Conservation (phyloP, 2,888 invertebrate genomes). For the Cephus spinipes region DNA sequence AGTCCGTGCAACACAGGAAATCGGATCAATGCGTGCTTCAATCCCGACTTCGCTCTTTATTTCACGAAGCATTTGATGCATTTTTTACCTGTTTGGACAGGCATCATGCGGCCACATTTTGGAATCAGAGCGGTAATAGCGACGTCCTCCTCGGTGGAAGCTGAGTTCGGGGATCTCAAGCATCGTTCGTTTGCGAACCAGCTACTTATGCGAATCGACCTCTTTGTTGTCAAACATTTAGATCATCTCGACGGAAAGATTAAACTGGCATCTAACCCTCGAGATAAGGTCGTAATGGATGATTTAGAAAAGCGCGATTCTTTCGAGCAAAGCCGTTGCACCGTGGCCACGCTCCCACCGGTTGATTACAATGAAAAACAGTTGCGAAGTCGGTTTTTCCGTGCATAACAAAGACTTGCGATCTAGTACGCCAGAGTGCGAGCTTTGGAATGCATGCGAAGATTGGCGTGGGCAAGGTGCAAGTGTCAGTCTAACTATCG, state of each 20-base stretch:
- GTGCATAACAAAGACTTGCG: background rate
- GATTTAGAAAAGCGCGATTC: too few species aligned
- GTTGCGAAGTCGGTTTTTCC: too few species aligned
- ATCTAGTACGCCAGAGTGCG: conserved; percentile 9
- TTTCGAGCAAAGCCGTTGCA: too few species aligned
- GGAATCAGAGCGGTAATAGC: conserved; percentile 19
- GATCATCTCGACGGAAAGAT: conserved; percentile 32
- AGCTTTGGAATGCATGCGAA: conserved; percentile 22
- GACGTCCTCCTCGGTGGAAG: conserved; percentile 33
- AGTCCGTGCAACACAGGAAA: conserved; percentile 22
- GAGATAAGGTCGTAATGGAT: conserved; percentile 3
- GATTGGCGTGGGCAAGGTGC: conserved; percentile 24
- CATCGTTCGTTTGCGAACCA: conserved; percentile 17
- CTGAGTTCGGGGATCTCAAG: conserved; percentile 30
- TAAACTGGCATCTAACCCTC: conserved; percentile 24
- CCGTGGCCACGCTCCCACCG: too few species aligned
- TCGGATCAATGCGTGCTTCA: conserved; percentile 28
- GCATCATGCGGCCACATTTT: conserved; percentile 31
- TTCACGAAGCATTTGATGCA: conserved; percentile 25
- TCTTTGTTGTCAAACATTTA: conserved; percentile 32
- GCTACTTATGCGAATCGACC: conserved; percentile 31
- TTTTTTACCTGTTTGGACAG: conserved; percentile 30
- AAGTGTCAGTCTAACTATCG: background rate
- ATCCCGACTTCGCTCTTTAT: conserved; percentile 20
- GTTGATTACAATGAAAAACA: too few species aligned